Evolutionary conservation across 2,113 vertebrate species (phyloP), one percentile per base, ranked within the genome.

Genomic region (Scatophagus argus): DNA sequence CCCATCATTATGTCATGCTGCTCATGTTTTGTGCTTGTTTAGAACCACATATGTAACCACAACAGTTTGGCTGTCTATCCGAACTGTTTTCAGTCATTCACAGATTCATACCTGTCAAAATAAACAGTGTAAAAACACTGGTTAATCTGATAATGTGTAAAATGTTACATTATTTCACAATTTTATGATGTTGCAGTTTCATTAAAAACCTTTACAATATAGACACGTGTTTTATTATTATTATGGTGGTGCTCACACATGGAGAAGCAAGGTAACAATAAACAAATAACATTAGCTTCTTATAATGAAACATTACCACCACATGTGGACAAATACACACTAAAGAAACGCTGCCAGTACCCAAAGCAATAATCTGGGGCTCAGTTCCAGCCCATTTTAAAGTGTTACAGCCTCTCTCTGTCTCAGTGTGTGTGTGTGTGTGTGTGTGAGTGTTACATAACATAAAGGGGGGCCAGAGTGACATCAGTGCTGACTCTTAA

Each of bases 401-500:
- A 69, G 79, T 79, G 79, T 74, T 75, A 77, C 71, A 76, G 82
- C 63, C 52, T 46, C 14, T 62, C 14, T 64, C 32, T 5, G 25
- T 9, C n/a, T 0, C 12, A 12, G 38, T 59, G 19, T 74, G 61
- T 60, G 38, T 65, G n/a, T 41, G 32, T 44, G 41, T 67, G 43
- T 38, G 61, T 54, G 52, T 38, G 46, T 60, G 13, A 51, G 41
- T 72, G 39, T 88, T 84, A 79, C 70, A 61, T 89, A 87, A 87
- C 41, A 61, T 64, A 38, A 82, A 71, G 62, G 72, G 65, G 38
- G 58, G 77, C 70, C 77, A 81, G 59, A 67, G 79, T 87, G 81
- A 91, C 90, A 82, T 84, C 86, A 86, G 76, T 71, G 59, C 77
- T 72, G 84, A 83, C 55, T 85, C 71, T 85, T 81, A 82, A 88